These are phyloP conservation scores for Embiotoca jacksoni DNA, from an alignment of 2,113 vertebrate genomes.

Conservation along the genomic window DNA sequence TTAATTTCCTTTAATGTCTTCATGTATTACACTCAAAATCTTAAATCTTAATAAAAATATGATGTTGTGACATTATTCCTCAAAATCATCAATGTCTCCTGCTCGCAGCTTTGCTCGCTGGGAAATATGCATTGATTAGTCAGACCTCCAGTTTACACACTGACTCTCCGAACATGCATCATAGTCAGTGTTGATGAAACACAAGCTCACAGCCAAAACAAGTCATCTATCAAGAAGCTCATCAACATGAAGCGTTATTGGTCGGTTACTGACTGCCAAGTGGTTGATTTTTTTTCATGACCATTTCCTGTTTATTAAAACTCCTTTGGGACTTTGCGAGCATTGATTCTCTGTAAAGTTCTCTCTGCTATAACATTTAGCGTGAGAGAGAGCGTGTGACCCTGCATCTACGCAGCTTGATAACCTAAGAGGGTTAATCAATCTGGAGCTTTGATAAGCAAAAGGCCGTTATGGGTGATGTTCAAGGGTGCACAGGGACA, in stretches of 20 bases:
- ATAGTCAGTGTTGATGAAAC: slow-evolving; percentile 3
- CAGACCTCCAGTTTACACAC: no score
- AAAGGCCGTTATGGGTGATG: slow-evolving; percentile 6
- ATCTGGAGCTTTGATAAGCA: slow-evolving; percentile 1
- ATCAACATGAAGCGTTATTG: background rate
- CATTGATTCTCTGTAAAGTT: slow-evolving; percentile 33
- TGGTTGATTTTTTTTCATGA: background rate
- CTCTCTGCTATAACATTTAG: slow-evolving; percentile 25
- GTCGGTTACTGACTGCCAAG: slow-evolving; percentile 1
- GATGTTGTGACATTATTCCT: accelerated
- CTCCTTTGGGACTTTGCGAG: slow-evolving; percentile 17
- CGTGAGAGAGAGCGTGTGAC: slow-evolving; percentile 8
- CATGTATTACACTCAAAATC: no score
- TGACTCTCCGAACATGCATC: no score
- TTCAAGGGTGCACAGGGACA: slow-evolving; percentile 3
- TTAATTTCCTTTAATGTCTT: no score
- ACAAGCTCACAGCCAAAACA: background rate
- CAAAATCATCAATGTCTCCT: no score
- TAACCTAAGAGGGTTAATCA: slow-evolving; percentile 35
- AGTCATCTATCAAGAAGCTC: background rate
- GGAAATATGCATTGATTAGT: no score
- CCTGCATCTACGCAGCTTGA: background rate
- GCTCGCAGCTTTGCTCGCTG: no score
- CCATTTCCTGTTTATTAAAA: slow-evolving; percentile 29
- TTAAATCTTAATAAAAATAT: background rate